A percentile compares a stretch with the other conserved stretches of the same genome.
Evolutionary conservation across 2,113 vertebrate species (phyloP).

Genomic region (human (Homo sapiens)): GRCh38 chr11:86490001-86490500

Average conservation of each 20-base stretch:
- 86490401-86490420: neutral
- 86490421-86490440: neutral
- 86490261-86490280: neutral
- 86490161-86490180: neutral
- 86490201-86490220: too few relatives aligned
- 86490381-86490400: neutral
- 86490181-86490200: neutral
- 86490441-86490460: neutral
- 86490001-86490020: neutral
- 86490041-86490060: neutral
- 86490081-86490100: neutral
- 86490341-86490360: neutral
- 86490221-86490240: neutral
- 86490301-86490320: neutral
- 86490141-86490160: neutral
- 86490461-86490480: neutral
- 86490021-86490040: neutral
- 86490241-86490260: neutral
- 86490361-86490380: neutral
- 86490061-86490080: neutral
- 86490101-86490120: neutral
- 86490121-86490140: neutral
- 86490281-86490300: neutral
- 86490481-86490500: neutral
- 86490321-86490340: neutral